Conservation (phyloP, 2,888 invertebrate species). For the Plebejus argus region DNA sequence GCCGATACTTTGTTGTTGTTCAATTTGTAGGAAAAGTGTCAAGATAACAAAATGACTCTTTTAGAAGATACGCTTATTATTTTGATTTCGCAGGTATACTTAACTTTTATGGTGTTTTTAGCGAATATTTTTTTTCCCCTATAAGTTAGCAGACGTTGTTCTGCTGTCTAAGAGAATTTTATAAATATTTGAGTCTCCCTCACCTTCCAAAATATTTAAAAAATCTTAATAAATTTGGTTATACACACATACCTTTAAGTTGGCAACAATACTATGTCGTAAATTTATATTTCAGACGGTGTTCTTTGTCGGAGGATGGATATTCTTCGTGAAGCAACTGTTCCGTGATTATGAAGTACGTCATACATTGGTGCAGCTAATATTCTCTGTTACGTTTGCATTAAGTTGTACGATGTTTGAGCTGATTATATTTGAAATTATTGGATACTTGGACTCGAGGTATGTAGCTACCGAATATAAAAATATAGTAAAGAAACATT, state of each 20-base stretch:
- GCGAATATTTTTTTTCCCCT: not conserved
- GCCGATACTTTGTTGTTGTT: no score
- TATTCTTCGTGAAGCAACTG: conserved; percentile 98
- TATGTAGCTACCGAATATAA: conserved; percentile 58
- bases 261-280: no score
- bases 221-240: not conserved
- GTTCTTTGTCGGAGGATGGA: conserved; percentile 98
- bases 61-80: conserved; percentile 91
- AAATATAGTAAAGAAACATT: no score
- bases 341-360: conserved; percentile 99
- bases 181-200: no score
- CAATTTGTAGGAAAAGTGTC: not conserved
- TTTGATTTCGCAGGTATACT: conserved; percentile 86
- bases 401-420: conserved; percentile 99
- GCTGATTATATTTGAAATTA: conserved; percentile 99
- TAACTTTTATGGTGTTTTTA: conserved; percentile 29
- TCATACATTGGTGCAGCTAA: conserved; percentile 95
- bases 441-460: conserved; percentile 95
- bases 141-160: not conserved
- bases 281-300: conserved; percentile 83
- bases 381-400: conserved; percentile 97
- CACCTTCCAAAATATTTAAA: not conserved
- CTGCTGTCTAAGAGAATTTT: no score
- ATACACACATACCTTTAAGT: not conserved
- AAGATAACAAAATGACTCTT: conserved; percentile 84